phyloP scores from a whole-genome alignment of 2,797 vertebrate species.

The Macropus fuliginosus region DNA sequence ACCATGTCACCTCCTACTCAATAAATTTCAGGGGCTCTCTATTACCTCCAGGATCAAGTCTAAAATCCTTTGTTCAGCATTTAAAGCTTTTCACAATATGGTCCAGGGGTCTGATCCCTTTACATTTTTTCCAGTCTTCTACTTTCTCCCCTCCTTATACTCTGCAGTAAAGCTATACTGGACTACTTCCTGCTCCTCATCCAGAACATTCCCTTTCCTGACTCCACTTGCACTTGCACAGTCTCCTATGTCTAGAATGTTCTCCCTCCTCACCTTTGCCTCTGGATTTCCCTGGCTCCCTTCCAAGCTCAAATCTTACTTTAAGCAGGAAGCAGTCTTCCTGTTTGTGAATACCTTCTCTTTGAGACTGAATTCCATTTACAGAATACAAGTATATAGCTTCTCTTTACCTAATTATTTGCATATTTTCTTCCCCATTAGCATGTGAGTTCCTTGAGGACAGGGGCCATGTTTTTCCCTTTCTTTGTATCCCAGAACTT shows the following conservation, averaged over 20 bases:
- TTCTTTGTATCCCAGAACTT: not conserved
- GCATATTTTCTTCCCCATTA: not conserved
- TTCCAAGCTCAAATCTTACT: not conserved
- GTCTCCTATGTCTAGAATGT: not conserved
- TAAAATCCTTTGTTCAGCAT: no score
- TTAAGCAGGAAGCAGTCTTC: not conserved
- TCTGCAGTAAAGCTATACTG: not conserved
- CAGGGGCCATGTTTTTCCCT: not conserved
- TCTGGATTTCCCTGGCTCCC: not conserved
- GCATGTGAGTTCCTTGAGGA: not conserved
- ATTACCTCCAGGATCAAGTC: no score
- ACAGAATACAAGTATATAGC: not conserved
- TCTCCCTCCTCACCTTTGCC: no score
- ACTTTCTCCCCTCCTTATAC: not conserved
- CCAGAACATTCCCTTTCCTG: not conserved
- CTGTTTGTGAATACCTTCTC: not conserved
- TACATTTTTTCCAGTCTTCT: not conserved
- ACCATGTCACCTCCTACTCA: no score
- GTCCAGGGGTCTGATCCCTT: not conserved
- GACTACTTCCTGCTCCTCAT: not conserved
- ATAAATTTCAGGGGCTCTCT: no score
- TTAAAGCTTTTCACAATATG: no score
- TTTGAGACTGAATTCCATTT: not conserved
- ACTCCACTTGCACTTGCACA: not conserved
- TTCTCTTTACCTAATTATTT: not conserved